Evolutionary conservation across 2,113 vertebrate species (phyloP).

Genomic region (Dicaeum eximium): DNA sequence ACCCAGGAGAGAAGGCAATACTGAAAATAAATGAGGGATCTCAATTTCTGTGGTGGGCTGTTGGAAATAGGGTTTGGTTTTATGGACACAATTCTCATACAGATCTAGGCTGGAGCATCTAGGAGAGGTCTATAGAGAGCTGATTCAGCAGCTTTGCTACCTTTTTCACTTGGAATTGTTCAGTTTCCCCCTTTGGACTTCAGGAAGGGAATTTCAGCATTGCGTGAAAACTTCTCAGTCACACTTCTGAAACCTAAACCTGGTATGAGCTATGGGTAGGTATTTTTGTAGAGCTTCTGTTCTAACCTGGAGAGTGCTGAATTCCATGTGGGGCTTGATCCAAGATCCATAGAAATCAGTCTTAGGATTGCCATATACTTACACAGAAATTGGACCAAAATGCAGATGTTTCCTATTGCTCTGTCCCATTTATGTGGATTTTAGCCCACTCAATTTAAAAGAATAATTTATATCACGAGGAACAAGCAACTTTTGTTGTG

Average conservation of each 20-base stretch:
- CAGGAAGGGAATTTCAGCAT: not conserved
- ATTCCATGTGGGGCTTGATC: not conserved
- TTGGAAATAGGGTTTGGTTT: not conserved
- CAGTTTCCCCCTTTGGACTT: not conserved
- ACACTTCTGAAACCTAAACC: not conserved
- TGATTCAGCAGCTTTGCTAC: conserved; percentile 7
- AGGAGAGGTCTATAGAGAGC: not conserved
- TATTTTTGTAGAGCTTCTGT: conserved; percentile 25
- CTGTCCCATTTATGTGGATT: not conserved
- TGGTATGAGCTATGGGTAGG: not conserved
- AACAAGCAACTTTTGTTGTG: not conserved
- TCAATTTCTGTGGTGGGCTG: not conserved
- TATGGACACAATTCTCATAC: not conserved
- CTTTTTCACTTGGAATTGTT: conserved; percentile 7
- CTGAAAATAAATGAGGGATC: not conserved
- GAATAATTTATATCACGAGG: not conserved
- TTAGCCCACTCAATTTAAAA: conserved; percentile 2
- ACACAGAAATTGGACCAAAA: not conserved
- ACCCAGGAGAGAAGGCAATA: not conserved
- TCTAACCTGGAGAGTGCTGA: not conserved
- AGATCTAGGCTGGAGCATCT: not conserved
- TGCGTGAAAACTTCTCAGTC: conserved; percentile 12
- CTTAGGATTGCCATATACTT: not conserved
- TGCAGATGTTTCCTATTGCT: not conserved
- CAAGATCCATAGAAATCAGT: conserved; percentile 9